These are phyloP conservation scores for Aethes cnicana DNA, from an alignment of 2,888 invertebrate genomes.

Conservation along the genomic window DNA sequence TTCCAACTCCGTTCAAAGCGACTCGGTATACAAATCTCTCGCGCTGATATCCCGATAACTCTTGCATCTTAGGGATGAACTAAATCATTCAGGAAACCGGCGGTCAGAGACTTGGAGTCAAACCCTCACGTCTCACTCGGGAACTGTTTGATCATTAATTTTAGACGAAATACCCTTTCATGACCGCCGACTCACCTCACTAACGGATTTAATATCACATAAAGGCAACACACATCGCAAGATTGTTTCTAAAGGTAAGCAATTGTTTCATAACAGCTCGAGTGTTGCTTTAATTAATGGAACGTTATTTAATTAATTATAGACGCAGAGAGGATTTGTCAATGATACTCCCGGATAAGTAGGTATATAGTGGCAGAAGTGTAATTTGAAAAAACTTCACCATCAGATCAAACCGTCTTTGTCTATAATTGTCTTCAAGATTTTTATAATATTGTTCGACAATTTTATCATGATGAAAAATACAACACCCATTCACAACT, in stretches of 20 bases:
- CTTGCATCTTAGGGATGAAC: slow-evolving; percentile 18
- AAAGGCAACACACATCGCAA: neutral
- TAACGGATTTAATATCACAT: neutral
- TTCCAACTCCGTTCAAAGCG: neutral
- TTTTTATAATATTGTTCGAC: too few species aligned
- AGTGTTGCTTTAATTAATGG: slow-evolving; percentile 7
- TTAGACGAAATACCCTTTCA: slow-evolving; percentile 4
- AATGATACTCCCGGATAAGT: neutral
- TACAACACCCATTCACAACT: too few species aligned
- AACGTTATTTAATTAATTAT: slow-evolving; percentile 12
- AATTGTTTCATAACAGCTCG: slow-evolving; percentile 10
- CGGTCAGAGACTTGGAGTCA: slow-evolving; percentile 9
- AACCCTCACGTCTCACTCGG: slow-evolving; percentile 9
- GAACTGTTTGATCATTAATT: slow-evolving; percentile 17
- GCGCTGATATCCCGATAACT: slow-evolving; percentile 8
- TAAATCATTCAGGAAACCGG: slow-evolving; percentile 14
- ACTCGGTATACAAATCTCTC: slow-evolving; percentile 5
- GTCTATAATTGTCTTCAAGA: too few species aligned
- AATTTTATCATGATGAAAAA: too few species aligned
- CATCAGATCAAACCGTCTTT: too few species aligned
- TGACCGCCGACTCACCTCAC: neutral
- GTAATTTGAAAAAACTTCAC: too few species aligned
- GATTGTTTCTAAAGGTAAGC: slow-evolving; percentile 2
- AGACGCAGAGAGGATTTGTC: neutral
- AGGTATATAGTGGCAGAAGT: too few species aligned